These are phyloP conservation scores for Micrastur ruficollis DNA, from an alignment of 2,797 vertebrate genomes.

Conservation along the genomic window DNA sequence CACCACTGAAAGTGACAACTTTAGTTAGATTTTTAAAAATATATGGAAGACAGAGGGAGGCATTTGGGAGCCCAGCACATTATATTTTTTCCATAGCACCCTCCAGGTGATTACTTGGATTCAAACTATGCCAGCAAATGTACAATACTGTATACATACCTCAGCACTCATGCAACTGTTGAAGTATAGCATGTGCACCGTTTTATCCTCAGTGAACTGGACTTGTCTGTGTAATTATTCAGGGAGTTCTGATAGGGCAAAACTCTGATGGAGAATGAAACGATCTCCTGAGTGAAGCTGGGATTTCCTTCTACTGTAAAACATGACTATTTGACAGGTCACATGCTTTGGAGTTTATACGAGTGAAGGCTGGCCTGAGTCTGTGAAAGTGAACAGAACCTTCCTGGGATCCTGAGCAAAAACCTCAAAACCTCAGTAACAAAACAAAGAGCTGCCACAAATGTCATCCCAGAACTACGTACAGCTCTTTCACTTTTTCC, in stretches of 20 bases:
- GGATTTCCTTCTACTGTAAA: background rate
- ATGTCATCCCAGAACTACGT: background rate
- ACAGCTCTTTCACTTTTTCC: background rate
- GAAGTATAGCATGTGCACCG: background rate
- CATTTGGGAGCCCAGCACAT: background rate
- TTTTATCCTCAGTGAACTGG: background rate
- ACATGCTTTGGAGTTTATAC: background rate
- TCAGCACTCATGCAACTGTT: background rate
- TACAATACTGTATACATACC: background rate
- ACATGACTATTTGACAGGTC: background rate
- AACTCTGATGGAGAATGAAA: background rate
- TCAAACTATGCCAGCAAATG: background rate
- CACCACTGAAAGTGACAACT: background rate
- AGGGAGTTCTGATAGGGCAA: background rate
- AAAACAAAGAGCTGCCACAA: background rate
- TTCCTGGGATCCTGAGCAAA: background rate
- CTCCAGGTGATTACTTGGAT: background rate
- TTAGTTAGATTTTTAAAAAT: background rate
- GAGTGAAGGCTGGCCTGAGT: background rate
- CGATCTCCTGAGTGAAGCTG: background rate
- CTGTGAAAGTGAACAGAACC: background rate
- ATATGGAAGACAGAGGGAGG: background rate
- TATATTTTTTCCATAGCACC: background rate
- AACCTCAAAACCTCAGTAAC: background rate
- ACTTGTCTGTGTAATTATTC: background rate